Base-by-base conservation (phyloP, 2,888 invertebrate genomes). In the Mechanitis mazaeus region DNA sequence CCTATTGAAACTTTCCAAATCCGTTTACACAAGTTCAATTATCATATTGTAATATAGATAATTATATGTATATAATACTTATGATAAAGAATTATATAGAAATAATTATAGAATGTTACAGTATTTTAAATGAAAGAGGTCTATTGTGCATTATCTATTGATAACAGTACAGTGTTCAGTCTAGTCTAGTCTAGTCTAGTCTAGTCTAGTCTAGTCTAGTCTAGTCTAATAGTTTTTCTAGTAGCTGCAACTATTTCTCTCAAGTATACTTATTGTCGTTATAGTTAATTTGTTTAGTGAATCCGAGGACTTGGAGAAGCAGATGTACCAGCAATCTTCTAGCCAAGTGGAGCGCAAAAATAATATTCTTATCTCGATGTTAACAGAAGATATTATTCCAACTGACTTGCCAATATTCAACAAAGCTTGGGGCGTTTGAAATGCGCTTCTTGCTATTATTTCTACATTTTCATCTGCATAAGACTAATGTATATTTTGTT, bases 311-410 rank as follows among this genome's bases (percentile, higher is more conserved):
- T 59, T 59, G 33, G 77, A 75, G 73, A 72, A 74, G 73, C 81
- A 81, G 78, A 83, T 82, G 79, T 75, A 76, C 72, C 69, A 72
- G 78, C 83, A 85, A 87, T 85, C 82, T 85, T 84, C 83, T 80
- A 78, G 79, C 69, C 76, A 83, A 87, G 79, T 80, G 79, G 83
- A 81, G 83, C 85, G 83, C 72, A 74, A 83, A 85, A 83, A 84
- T 82, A 82, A 84, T 83, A 80, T 81, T 80, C 79, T 80, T 75
- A 81, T 79, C 75, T 75, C 65, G 77, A 77, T 81, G 84, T 84
- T 81, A 84, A 85, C 85, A 85, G 84, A 81, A 79, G 83, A 83
- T 85, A 82, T 79, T 76, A 80, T 87, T 87, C 78, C 87, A 74
- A 81, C 80, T 82, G 84, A 86, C 81, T 88, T 79, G 79, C 72